Conservation (phyloP, 2,797 vertebrate genomes). For the Cetoscarus ocellatus region DNA sequence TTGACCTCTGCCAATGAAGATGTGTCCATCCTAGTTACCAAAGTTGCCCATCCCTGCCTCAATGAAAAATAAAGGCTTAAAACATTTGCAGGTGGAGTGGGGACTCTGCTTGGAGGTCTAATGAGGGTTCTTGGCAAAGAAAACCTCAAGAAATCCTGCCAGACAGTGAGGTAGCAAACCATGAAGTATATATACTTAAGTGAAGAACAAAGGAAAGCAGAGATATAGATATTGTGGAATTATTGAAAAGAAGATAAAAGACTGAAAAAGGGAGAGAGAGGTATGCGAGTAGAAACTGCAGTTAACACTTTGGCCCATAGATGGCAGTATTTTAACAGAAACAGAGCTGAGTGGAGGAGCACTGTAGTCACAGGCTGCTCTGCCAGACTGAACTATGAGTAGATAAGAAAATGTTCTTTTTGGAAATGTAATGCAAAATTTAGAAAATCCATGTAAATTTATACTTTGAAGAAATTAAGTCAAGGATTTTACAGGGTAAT, state of each 20-base stretch:
- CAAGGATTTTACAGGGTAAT: too few species aligned
- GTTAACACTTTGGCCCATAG: constrained; percentile 75
- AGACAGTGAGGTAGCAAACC: neutral
- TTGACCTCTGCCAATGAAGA: too few species aligned
- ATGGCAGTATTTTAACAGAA: constrained; percentile 85
- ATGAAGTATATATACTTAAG: neutral
- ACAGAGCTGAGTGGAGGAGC: constrained; percentile 61
- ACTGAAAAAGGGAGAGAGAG: neutral
- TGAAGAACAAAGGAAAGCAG: neutral
- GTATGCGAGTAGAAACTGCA: neutral
- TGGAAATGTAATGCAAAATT: neutral
- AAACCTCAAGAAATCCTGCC: too few species aligned
- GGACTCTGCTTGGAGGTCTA: too few species aligned
- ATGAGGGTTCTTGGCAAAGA: too few species aligned
- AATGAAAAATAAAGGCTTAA: too few species aligned
- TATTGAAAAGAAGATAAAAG: neutral
- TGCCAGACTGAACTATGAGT: constrained; percentile 34
- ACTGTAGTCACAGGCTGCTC: constrained; percentile 34
- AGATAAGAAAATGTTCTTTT: constrained; percentile 46
- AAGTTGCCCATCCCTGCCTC: too few species aligned
- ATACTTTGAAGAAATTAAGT: too few species aligned
- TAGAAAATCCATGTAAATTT: neutral
- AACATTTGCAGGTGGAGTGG: too few species aligned
- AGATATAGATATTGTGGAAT: neutral
- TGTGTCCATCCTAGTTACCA: too few species aligned